Evolutionary conservation across 2,797 vertebrate species (phyloP).

Genomic region (Echeneis naucrates): DNA sequence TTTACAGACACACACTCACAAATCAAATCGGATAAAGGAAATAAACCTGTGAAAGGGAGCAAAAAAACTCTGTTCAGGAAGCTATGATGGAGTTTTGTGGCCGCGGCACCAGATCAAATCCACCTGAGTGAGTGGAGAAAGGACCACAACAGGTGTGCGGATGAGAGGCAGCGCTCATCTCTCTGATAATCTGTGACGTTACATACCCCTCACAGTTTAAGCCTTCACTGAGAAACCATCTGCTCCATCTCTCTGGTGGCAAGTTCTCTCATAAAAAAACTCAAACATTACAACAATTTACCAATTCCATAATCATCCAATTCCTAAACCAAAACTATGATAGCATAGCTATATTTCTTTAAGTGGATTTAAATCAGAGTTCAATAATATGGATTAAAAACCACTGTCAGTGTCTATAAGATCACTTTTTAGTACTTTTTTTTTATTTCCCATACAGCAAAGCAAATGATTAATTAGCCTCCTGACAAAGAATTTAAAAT

Average conservation of each 20-base stretch:
- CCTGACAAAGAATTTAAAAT: too few relatives aligned
- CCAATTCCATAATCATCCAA: not conserved
- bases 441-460: too few relatives aligned
- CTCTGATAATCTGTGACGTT: constrained; percentile 50
- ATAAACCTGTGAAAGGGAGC: not conserved
- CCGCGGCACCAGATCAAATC: not conserved
- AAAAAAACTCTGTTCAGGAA: not conserved
- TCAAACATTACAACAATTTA: not conserved
- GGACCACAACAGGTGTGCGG: constrained; percentile 37
- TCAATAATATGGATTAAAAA: not conserved
- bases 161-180: constrained; percentile 33
- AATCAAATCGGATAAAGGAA: not conserved
- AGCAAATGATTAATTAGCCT: too few relatives aligned
- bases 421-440: too few relatives aligned
- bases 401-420: not conserved
- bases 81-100: not conserved
- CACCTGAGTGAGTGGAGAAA: not conserved
- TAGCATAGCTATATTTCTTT: not conserved
- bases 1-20: constrained; percentile 4
- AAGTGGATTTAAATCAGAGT: not conserved
- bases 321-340: not conserved
- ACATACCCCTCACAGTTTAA: constrained; percentile 21
- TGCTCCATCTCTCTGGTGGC: constrained; percentile 51
- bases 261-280: not conserved
- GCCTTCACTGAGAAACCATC: constrained; percentile 47